Conservation (phyloP, 37 sponge, comb jelly and placozoan genomes). For the Spongilla lacustris region DNA sequence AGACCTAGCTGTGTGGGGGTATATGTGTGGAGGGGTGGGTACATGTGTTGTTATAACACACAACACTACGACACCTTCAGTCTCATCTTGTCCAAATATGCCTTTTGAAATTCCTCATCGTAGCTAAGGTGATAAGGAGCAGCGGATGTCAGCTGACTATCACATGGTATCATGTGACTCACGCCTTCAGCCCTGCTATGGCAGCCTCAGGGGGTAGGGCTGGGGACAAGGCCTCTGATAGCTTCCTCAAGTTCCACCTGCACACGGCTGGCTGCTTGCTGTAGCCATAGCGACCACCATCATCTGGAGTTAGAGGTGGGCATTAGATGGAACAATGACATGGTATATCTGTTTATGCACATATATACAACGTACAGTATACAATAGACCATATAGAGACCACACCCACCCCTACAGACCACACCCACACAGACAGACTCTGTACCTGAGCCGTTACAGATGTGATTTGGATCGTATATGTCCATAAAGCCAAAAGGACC, state of each 20-base stretch:
- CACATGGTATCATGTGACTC: conserved; percentile 12
- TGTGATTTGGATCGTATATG: conserved; percentile 81
- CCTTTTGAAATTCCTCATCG: conserved; percentile 70
- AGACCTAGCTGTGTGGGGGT: conserved; percentile 38
- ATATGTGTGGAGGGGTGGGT: not conserved
- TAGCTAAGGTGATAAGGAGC: conserved; percentile 68
- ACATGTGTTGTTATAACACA: too few species aligned
- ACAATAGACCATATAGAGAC: too few species aligned
- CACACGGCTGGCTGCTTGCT: conserved; percentile 86
- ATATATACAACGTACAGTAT: too few species aligned
- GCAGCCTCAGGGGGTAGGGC: conserved; percentile 32
- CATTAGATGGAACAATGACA: too few species aligned
- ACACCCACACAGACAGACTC: too few species aligned
- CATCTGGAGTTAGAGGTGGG: too few species aligned
- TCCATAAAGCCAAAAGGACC: conserved; percentile 98
- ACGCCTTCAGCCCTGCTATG: conserved; percentile 61
- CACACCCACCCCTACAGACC: conserved; percentile 31
- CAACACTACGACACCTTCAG: too few species aligned
- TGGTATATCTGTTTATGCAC: too few species aligned
- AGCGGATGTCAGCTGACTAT: not conserved
- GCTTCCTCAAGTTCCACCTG: conserved; percentile 89
- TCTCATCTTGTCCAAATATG: conserved; percentile 72
- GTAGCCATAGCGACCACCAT: conserved; percentile 86
- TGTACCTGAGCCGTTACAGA: conserved; percentile 89
- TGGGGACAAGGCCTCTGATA: conserved; percentile 86